phyloP scores from a whole-genome alignment of 2,113 vertebrate species.

The Corynorhinus townsendii region DNA sequence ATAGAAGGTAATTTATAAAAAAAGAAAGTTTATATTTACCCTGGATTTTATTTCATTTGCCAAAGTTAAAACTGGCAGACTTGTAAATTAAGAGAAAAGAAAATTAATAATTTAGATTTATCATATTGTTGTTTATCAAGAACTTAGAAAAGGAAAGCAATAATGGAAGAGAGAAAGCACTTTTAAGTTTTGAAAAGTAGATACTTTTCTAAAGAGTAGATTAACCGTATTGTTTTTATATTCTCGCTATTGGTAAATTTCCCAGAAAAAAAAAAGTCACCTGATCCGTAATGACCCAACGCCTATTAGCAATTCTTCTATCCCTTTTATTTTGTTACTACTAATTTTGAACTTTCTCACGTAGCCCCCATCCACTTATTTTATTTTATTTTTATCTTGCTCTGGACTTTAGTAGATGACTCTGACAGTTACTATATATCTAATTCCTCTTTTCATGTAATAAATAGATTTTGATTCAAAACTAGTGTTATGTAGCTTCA shows the following conservation, averaged over 20 bases:
- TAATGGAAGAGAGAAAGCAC: background rate
- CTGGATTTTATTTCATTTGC: background rate
- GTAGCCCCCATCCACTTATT: background rate
- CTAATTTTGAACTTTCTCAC: background rate
- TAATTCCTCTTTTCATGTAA: background rate
- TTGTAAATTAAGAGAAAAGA: background rate
- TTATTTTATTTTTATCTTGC: background rate
- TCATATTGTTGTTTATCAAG: background rate
- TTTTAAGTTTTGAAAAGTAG: background rate
- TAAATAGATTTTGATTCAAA: background rate
- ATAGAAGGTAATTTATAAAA: background rate
- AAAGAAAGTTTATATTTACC: background rate
- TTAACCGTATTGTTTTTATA: background rate
- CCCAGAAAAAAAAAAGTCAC: background rate
- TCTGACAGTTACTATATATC: background rate
- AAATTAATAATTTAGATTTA: background rate
- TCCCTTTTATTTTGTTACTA: constrained; percentile 8
- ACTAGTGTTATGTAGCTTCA: background rate
- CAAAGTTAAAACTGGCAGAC: background rate
- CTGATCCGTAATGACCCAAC: background rate
- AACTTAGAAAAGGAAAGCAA: background rate
- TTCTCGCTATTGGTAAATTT: background rate
- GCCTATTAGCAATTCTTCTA: background rate
- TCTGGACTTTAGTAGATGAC: background rate
- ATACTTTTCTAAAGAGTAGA: background rate